phyloP scores from a whole-genome alignment of 2,888 invertebrate genomes.

The Arctia plantaginis region DNA sequence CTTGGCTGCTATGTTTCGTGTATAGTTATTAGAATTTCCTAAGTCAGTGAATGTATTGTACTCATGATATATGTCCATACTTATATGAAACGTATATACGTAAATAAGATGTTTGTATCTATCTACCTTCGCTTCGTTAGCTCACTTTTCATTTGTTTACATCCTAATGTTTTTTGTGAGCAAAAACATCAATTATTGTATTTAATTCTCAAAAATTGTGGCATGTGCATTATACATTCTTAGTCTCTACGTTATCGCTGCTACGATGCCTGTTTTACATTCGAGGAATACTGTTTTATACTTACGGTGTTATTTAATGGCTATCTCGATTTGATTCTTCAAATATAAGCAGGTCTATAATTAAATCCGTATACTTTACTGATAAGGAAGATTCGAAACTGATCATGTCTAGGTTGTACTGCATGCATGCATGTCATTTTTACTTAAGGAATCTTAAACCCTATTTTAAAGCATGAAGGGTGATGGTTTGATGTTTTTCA shows the following conservation, averaged over 20 bases:
- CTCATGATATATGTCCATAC: constrained; percentile 16
- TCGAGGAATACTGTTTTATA: neutral
- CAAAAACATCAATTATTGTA: constrained; percentile 7
- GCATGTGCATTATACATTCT: neutral
- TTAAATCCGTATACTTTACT: neutral
- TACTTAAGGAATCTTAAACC: constrained; percentile 20
- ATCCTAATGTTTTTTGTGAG: constrained; percentile 7
- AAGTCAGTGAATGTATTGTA: constrained; percentile 25
- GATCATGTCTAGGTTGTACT: constrained; percentile 16
- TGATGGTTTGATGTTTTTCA: constrained; percentile 37
- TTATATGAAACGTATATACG: constrained; percentile 15
- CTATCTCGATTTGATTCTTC: neutral
- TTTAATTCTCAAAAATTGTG: neutral
- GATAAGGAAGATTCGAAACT: neutral
- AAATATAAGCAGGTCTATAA: neutral
- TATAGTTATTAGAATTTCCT: constrained; percentile 35
- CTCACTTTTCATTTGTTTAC: constrained; percentile 22
- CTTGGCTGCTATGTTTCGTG: constrained; percentile 45
- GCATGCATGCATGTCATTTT: constrained; percentile 47
- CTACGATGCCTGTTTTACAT: neutral
- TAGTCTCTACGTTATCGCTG: neutral
- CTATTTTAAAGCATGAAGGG: constrained; percentile 40
- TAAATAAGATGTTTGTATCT: constrained; percentile 40
- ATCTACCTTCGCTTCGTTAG: constrained; percentile 22
- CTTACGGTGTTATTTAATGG: neutral